Evolutionary conservation across 2,888 invertebrate genomes (phyloP).

Genomic region (Trichopria drosophilae): DNA sequence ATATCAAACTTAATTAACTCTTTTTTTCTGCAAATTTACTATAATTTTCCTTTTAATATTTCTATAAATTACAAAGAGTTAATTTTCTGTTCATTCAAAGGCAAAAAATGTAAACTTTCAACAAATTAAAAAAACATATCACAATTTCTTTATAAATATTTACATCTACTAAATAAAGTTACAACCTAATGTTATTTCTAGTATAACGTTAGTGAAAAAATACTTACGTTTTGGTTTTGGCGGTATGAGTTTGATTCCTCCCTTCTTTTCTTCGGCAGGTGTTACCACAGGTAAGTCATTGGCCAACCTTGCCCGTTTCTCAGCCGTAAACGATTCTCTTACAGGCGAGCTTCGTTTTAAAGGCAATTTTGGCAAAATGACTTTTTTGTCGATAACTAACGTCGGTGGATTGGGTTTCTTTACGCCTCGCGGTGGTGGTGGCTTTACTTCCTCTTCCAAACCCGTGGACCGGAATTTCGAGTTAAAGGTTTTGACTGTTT

Average conservation of each 20-base stretch:
- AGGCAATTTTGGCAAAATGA: constrained; percentile 58
- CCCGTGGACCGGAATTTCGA: constrained; percentile 92
- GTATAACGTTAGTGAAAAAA: too few species aligned
- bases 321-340: constrained; percentile 63
- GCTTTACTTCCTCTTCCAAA: constrained; percentile 82
- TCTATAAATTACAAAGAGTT: too few species aligned
- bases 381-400: constrained; percentile 49
- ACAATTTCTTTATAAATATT: too few species aligned
- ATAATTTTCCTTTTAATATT: too few species aligned
- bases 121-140: too few species aligned
- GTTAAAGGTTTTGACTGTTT: constrained; percentile 89
- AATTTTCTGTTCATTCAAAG: too few species aligned
- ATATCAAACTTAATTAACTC: too few species aligned
- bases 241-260: constrained; percentile 83
- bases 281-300: constrained; percentile 47
- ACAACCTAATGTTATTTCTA: too few species aligned
- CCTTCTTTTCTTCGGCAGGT: constrained; percentile 69
- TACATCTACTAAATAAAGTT: constrained; percentile 1
- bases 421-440: constrained; percentile 75
- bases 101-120: too few species aligned
- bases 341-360: constrained; percentile 58
- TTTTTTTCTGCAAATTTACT: too few species aligned
- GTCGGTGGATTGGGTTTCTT: constrained; percentile 63
- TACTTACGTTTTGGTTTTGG: constrained; percentile 91
- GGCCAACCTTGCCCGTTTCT: constrained; percentile 74